phyloP scores from a whole-genome alignment of 2,888 invertebrate genomes.

The Callyntrura guangdongensis region DNA sequence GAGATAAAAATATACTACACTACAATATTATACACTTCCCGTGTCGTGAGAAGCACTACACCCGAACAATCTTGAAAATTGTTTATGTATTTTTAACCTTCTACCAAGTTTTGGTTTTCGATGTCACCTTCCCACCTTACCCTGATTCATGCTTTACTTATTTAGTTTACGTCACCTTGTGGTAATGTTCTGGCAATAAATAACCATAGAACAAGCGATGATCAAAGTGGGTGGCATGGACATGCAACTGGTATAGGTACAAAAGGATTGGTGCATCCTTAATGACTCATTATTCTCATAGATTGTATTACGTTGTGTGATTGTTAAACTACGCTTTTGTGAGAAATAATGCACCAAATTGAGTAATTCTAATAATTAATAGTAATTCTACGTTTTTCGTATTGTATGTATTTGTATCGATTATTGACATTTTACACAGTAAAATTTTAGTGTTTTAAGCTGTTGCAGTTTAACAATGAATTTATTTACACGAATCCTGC shows the following conservation, averaged over 20 bases:
- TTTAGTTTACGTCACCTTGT: conserved; percentile 22
- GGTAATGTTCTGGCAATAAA: not conserved
- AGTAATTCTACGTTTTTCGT: too few relatives aligned
- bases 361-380: too few relatives aligned
- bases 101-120: not conserved
- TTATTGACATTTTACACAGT: too few relatives aligned
- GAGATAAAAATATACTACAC: too few relatives aligned
- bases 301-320: too few relatives aligned
- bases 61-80: not conserved
- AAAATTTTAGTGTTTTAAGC: too few relatives aligned
- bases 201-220: not conserved
- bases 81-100: not conserved
- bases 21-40: not conserved
- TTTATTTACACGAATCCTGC: too few relatives aligned
- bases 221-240: not conserved
- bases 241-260: not conserved
- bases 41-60: not conserved
- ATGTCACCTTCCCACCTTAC: conserved; percentile 51
- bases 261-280: not conserved
- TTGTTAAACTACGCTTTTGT: too few relatives aligned
- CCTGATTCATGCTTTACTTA: conserved; percentile 34
- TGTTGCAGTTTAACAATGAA: too few relatives aligned
- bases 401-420: too few relatives aligned
- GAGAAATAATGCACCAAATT: too few relatives aligned
- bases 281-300: conserved; percentile 21